These are phyloP conservation scores for Lepidothrix coronata DNA, from an alignment of 2,113 vertebrate species.

Conservation along the genomic window DNA sequence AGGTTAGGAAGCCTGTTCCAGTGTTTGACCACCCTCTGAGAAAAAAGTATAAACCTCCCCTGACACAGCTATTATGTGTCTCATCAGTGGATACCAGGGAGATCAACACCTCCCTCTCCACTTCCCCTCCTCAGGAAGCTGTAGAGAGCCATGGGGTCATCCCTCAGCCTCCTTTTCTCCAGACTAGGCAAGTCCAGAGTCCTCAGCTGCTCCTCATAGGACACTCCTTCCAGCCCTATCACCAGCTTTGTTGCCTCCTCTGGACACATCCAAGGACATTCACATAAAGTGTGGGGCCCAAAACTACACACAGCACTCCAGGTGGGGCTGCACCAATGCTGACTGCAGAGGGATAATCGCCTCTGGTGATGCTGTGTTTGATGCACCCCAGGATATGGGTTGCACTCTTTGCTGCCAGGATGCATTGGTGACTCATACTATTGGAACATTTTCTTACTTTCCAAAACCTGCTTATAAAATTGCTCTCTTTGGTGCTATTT, in stretches of 20 bases:
- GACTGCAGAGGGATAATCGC: accelerated
- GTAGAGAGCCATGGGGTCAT: accelerated
- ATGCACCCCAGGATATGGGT: neutral
- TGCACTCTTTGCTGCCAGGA: neutral
- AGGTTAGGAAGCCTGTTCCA: neutral
- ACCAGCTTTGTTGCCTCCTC: neutral
- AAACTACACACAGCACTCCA: accelerated
- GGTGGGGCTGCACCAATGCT: neutral
- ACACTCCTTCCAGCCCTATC: neutral
- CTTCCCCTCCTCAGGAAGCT: neutral
- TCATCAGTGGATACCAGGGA: neutral
- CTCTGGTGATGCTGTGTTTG: neutral
- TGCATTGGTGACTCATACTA: neutral
- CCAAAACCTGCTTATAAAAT: neutral
- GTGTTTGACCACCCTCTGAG: neutral
- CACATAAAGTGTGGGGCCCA: neutral
- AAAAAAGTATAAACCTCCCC: neutral
- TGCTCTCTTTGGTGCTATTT: neutral
- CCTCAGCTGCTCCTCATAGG: neutral
- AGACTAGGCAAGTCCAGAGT: neutral
- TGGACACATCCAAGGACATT: neutral
- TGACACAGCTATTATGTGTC: accelerated
- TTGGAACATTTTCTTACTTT: neutral
- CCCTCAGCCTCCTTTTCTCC: neutral
- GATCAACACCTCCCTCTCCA: neutral